phyloP scores from a whole-genome alignment of 2,797 vertebrate species.

The Microtus obscurus region DNA sequence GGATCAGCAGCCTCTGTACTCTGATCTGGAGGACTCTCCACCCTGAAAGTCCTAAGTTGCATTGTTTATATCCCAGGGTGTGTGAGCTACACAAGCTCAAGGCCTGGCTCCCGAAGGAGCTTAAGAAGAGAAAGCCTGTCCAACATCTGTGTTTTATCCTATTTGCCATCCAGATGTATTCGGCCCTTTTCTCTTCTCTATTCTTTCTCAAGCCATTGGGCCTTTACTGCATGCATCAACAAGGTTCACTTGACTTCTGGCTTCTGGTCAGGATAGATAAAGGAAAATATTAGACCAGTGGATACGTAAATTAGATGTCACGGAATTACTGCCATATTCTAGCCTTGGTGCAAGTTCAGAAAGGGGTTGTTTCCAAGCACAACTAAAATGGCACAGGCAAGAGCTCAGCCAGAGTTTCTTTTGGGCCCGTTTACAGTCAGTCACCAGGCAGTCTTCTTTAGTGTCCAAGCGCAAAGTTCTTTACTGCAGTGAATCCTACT shows the following conservation, averaged over 20 bases:
- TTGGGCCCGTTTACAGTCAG: background rate
- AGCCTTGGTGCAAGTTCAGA: background rate
- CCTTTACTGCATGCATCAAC: background rate
- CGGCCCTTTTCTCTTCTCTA: background rate
- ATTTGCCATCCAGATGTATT: background rate
- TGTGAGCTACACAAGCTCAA: background rate
- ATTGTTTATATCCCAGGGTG: background rate
- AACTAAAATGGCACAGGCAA: background rate
- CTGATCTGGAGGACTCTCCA: background rate
- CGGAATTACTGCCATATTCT: background rate
- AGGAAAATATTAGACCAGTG: background rate
- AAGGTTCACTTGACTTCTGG: background rate
- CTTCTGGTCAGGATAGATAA: constrained; percentile 2
- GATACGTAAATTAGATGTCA: background rate
- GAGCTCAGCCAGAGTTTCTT: background rate
- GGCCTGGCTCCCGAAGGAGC: background rate
- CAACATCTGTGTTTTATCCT: background rate
- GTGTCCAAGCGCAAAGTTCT: background rate
- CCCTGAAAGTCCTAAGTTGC: background rate
- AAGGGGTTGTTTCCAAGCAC: background rate
- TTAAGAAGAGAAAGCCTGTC: background rate
- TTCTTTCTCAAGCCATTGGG: background rate
- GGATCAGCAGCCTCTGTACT: background rate
- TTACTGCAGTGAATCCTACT: background rate
- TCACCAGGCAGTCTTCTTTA: background rate